phyloP scores from a whole-genome alignment of 2,888 invertebrate genomes.

The Sesia apiformis region DNA sequence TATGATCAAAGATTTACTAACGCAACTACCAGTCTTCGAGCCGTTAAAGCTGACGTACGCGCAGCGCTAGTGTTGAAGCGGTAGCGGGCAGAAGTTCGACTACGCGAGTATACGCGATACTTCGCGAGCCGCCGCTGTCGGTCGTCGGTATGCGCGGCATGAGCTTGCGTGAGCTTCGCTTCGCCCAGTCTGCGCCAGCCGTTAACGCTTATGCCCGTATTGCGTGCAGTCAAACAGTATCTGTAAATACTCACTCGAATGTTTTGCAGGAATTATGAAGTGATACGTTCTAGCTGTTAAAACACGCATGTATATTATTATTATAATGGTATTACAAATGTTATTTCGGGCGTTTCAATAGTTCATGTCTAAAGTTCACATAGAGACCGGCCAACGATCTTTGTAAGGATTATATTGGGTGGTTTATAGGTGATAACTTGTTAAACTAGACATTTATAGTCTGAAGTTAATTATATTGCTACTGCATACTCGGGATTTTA shows the following conservation, averaged over 20 bases:
- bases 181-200: too few relatives aligned
- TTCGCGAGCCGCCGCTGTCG: too few relatives aligned
- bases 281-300: neutral
- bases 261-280: neutral
- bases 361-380: constrained; percentile 11
- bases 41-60: too few relatives aligned
- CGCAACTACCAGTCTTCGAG: too few relatives aligned
- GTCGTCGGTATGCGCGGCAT: too few relatives aligned
- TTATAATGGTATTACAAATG: neutral
- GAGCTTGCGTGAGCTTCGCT: too few relatives aligned
- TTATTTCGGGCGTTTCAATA: neutral
- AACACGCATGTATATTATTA: neutral
- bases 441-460: constrained; percentile 4
- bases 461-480: constrained; percentile 1
- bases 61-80: too few relatives aligned
- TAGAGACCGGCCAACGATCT: constrained; percentile 15
- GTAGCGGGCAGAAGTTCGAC: too few relatives aligned
- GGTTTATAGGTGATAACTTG: constrained; percentile 16
- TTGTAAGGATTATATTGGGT: constrained; percentile 10
- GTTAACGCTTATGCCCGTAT: neutral
- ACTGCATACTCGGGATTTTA: constrained; percentile 1
- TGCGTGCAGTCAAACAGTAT: neutral
- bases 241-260: neutral
- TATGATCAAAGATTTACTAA: too few relatives aligned
- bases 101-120: too few relatives aligned